A percentile compares a stretch with the other conserved stretches of the same genome.
Evolutionary conservation across 2,797 vertebrate genomes (phyloP).

Genomic region (Falco biarmicus): DNA sequence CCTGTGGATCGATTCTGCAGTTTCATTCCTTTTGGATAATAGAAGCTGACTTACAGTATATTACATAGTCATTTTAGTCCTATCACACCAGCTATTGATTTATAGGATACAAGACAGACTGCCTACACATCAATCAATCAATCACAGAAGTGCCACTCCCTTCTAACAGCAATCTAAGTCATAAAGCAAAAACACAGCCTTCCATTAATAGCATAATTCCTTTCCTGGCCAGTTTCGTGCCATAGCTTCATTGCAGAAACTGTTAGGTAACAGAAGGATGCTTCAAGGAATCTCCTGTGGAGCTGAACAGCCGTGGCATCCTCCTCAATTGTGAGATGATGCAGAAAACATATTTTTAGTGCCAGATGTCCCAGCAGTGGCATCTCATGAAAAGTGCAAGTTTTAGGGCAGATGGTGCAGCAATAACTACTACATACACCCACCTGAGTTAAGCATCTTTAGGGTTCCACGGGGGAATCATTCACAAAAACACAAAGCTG

Average conservation of each 20-base stretch:
- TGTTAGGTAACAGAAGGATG: not conserved
- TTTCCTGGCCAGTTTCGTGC: not conserved
- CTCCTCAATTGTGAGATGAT: slow-evolving; percentile 35
- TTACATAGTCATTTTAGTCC: slow-evolving; percentile 33
- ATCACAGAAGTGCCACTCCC: slow-evolving; percentile 1
- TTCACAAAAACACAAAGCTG: slow-evolving; percentile 12
- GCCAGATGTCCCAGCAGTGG: slow-evolving; percentile 43
- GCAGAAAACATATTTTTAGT: slow-evolving; percentile 58
- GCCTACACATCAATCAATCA: slow-evolving; percentile 44
- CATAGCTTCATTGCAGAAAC: not conserved
- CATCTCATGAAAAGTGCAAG: slow-evolving; percentile 27
- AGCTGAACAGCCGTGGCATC: not conserved
- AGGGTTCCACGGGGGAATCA: not conserved
- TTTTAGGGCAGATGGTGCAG: slow-evolving; percentile 42
- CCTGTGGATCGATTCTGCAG: not conserved
- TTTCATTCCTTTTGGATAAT: not conserved
- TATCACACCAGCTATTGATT: slow-evolving; percentile 21
- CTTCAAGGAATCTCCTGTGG: slow-evolving; percentile 24
- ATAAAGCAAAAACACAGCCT: slow-evolving; percentile 13
- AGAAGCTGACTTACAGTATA: slow-evolving; percentile 34
- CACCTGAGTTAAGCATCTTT: not conserved
- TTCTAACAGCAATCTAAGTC: slow-evolving; percentile 11
- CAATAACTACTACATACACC: slow-evolving; percentile 6
- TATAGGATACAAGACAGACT: not conserved
- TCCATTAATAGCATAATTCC: slow-evolving; percentile 24